Percentiles rank a stretch among this genome's conserved stretches.
These are phyloP conservation scores for Porites cylindrica DNA, from an alignment of 92 coral and sea anemone species.

Conservation along the genomic window DNA sequence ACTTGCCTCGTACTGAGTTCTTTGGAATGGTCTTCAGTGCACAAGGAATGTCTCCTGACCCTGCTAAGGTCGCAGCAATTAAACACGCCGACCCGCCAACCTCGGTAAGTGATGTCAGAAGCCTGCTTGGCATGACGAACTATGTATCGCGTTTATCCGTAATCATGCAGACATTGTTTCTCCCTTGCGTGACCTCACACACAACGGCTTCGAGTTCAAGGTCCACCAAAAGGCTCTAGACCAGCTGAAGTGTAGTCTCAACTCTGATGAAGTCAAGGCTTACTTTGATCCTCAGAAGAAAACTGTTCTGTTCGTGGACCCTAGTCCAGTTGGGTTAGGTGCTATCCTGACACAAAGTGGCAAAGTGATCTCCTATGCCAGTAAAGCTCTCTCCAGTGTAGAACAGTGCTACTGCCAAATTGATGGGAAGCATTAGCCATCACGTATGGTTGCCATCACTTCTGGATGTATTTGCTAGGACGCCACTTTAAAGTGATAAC, in stretches of 20 bases:
- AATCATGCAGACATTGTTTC: no score
- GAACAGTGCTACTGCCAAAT: constrained; percentile 47
- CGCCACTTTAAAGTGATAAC: constrained; percentile 26
- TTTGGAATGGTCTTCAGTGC: constrained; percentile 47
- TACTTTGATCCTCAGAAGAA: constrained; percentile 52
- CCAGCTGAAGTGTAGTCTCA: constrained; percentile 43
- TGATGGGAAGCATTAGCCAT: no score
- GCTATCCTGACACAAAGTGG: constrained; percentile 46
- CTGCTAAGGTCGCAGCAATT: constrained; percentile 33
- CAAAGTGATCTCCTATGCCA: constrained; percentile 54
- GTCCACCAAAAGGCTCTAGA: constrained; percentile 52
- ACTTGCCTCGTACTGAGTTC: constrained; percentile 45
- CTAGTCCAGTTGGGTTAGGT: constrained; percentile 50
- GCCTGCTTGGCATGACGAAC: constrained; percentile 65
- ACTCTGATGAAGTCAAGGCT: constrained; percentile 52
- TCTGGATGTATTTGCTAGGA: no score
- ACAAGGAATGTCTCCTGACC: constrained; percentile 66
- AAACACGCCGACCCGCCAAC: no score
- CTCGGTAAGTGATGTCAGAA: constrained; percentile 52
- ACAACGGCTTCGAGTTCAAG: constrained; percentile 31
- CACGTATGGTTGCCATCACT: no score
- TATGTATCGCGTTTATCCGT: constrained; percentile 50
- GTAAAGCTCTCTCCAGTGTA: constrained; percentile 47
- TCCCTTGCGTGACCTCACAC: constrained; percentile 54
- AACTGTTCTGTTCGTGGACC: constrained; percentile 50